phyloP scores from a whole-genome alignment of 2,888 invertebrate species.

The Theretra japonica region DNA sequence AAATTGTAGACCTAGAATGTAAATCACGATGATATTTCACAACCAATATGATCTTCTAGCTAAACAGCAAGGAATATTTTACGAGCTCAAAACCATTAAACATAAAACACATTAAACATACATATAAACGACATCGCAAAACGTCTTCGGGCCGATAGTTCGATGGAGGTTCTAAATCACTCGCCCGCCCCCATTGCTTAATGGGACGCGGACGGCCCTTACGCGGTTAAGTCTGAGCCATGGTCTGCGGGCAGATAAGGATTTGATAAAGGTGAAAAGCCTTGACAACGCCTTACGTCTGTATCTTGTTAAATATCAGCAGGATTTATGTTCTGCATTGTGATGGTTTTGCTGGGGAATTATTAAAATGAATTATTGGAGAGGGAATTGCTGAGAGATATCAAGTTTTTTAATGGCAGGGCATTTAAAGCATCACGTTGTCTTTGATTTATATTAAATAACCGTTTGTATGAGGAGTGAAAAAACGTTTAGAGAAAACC shows the following conservation, averaged over 20 bases:
- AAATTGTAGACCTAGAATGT: too few relatives aligned
- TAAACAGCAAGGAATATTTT: too few relatives aligned
- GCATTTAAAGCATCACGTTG: too few relatives aligned
- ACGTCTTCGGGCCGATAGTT: constrained; percentile 10
- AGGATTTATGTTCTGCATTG: background rate
- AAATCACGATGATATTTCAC: too few relatives aligned
- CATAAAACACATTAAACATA: background rate
- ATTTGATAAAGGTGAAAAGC: background rate
- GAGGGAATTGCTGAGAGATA: too few relatives aligned
- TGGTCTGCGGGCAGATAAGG: constrained; percentile 6
- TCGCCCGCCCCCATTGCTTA: constrained; percentile 24
- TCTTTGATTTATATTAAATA: too few relatives aligned
- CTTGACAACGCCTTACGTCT: background rate
- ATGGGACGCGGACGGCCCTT: constrained; percentile 28
- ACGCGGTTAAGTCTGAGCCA: background rate
- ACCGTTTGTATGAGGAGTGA: too few relatives aligned
- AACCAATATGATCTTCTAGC: too few relatives aligned
- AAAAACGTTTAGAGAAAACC: too few relatives aligned
- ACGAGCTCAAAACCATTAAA: background rate
- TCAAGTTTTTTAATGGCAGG: too few relatives aligned
- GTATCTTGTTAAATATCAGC: background rate
- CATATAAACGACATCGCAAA: background rate
- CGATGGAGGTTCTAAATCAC: constrained; percentile 27
- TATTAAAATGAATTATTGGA: background rate
- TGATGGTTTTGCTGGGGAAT: background rate